Evolutionary conservation across 2,888 invertebrate genomes (phyloP).

Genomic region (Papilio protenor): DNA sequence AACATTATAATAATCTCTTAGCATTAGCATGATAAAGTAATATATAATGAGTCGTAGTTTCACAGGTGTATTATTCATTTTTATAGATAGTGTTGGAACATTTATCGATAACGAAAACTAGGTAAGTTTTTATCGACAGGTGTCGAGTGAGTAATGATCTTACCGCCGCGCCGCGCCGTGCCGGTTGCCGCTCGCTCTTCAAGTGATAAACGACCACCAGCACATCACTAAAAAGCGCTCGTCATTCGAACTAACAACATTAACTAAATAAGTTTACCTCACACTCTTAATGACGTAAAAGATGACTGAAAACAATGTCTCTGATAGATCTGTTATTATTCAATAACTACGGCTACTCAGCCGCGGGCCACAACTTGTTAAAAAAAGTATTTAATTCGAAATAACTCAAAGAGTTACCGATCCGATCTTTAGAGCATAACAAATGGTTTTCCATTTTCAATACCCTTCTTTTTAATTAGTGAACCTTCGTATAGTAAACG

Average conservation of each 20-base stretch:
- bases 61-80: neutral
- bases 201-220: conserved; percentile 19
- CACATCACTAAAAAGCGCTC: conserved; percentile 16
- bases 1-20: neutral
- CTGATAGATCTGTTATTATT: too few species aligned
- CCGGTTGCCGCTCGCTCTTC: neutral
- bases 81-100: conserved; percentile 11
- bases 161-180: neutral
- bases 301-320: neutral
- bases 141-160: conserved; percentile 19
- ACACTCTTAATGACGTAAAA: neutral
- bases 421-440: neutral
- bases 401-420: neutral
- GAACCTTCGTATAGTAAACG: neutral
- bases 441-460: neutral
- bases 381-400: too few species aligned
- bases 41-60: neutral
- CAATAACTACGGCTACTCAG: too few species aligned
- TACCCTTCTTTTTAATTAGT: conserved; percentile 16
- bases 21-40: neutral
- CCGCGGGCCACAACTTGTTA: too few species aligned
- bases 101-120: conserved; percentile 14
- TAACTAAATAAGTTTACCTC: neutral
- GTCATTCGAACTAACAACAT: conserved; percentile 21
- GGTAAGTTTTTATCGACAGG: conserved; percentile 26